A percentile compares a stretch with the other conserved stretches of the same genome.
phyloP scores from a whole-genome alignment of 2,888 invertebrate species.

The Pollenia angustigena region DNA sequence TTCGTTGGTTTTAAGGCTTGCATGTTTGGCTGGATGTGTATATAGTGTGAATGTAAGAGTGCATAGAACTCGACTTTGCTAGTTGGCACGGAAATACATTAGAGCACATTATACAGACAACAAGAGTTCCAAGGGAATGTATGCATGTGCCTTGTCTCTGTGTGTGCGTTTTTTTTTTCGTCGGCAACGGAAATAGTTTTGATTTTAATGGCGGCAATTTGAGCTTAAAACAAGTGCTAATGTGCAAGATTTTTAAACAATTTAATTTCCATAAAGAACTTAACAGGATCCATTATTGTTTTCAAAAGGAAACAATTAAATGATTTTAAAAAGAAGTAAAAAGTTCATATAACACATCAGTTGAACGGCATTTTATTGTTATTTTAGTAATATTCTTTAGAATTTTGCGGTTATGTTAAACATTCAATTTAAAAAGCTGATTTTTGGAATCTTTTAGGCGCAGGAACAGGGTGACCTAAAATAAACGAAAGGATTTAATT shows the following conservation, averaged over 20 bases:
- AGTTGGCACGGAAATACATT: conserved; percentile 67
- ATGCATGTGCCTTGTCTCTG: neutral
- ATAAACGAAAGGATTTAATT: no score
- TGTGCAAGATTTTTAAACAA: conserved; percentile 68
- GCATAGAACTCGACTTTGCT: conserved; percentile 51
- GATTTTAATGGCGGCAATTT: conserved; percentile 73
- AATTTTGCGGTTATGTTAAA: conserved; percentile 8
- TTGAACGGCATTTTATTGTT: neutral
- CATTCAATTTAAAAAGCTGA: conserved; percentile 37
- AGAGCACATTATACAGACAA: neutral
- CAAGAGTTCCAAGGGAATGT: neutral
- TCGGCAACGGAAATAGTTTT: conserved; percentile 71
- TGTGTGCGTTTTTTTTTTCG: conserved; percentile 14
- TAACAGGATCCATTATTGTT: conserved; percentile 56
- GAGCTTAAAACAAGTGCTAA: conserved; percentile 70
- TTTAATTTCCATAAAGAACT: conserved; percentile 59
- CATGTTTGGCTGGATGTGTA: neutral
- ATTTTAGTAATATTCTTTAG: neutral
- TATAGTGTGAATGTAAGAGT: neutral
- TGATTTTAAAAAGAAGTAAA: conserved; percentile 36
- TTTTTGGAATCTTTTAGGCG: neutral
- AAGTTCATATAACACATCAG: neutral
- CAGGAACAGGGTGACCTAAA: no score
- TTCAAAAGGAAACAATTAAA: conserved; percentile 68
- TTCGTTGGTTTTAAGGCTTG: conserved; percentile 44